Evolutionary conservation across 2,113 vertebrate species (phyloP), one percentile per base, ranked within the genome.

Genomic region (Delphinapterus leucas): DNA sequence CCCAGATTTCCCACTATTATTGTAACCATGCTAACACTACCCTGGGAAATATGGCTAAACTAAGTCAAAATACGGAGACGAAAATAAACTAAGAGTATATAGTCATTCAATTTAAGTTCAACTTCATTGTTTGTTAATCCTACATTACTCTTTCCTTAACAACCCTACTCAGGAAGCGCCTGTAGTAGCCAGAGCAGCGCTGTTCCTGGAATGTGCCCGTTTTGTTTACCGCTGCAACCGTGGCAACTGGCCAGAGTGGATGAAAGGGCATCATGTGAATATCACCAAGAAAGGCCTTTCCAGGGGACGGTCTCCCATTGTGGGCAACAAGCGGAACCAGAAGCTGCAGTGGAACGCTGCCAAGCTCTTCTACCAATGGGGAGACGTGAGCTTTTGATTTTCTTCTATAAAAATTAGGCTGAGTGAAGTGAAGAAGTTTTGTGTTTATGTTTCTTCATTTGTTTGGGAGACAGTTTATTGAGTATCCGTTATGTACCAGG

Each of bases 181-280:
- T 0, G 99, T 99, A 8, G 99, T 99, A 76, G 99, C 99, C 0
- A 99, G 99, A 65, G 99, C 99, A 36, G 99, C 99, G 5, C 98
- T 99, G 58, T 99, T 99, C 96, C 99, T 99, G 0, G 99, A 99
- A 96, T 99, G 99, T 1, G 99, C 99, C 15, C 99, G 99, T 55
- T 99, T 99, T 0, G 99, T 99, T 49, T 99, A 99, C 96, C 99
- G 99, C 96, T 99, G 99, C 74, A 99, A 99, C 86, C 99, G 99
- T 0, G 99, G 99, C 93, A 99, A 99, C 98, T 99, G 99, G 99
- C 99, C 99, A 0, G 99, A 99, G 98, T 99, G 99, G 99, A 99
- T 99, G 99, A 99, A 99, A 96, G 99, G 99, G 68, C 99, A 99
- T 96, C 99, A 99, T 0, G 99, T 99, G 3, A 99, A 99, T 89